These are phyloP conservation scores for Pristionchus fissidentatus DNA, from an alignment of 2,888 invertebrate species.

Conservation along the genomic window DNA sequence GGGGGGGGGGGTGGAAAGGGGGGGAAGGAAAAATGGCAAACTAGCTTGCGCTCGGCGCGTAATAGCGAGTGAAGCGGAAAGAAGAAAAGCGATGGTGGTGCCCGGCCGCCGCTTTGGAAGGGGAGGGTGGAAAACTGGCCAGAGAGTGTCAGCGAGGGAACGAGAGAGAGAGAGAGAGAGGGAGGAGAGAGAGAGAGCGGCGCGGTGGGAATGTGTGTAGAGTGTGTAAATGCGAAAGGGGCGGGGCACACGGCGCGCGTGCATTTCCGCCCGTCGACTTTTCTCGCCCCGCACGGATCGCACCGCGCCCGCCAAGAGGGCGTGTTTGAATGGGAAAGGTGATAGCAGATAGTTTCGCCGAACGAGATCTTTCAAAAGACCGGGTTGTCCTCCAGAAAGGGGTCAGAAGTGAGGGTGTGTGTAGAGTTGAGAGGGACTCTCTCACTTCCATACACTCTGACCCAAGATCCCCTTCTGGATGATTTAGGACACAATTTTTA, in stretches of 20 bases:
- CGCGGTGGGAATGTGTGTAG: not conserved
- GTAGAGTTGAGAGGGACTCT: no score
- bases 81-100: not conserved
- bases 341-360: no score
- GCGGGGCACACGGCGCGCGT: not conserved
- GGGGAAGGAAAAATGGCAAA: conserved; percentile 34
- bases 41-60: conserved; percentile 41
- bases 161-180: not conserved
- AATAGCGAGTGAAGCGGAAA: conserved; percentile 42
- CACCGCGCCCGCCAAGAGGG: no score
- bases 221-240: not conserved
- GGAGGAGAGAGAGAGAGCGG: not conserved
- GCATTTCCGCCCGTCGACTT: no score
- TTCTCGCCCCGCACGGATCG: no score
- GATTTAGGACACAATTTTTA: no score
- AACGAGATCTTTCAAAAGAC: no score
- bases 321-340: no score
- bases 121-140: conserved; percentile 16
- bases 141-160: not conserved
- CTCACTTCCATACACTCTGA: no score
- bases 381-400: no score
- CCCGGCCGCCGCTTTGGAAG: not conserved
- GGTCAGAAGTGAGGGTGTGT: no score
- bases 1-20: not conserved
- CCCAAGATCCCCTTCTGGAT: no score